Base-by-base conservation (phyloP, 2,888 invertebrate genomes). In the Dendrolimus pini region DNA sequence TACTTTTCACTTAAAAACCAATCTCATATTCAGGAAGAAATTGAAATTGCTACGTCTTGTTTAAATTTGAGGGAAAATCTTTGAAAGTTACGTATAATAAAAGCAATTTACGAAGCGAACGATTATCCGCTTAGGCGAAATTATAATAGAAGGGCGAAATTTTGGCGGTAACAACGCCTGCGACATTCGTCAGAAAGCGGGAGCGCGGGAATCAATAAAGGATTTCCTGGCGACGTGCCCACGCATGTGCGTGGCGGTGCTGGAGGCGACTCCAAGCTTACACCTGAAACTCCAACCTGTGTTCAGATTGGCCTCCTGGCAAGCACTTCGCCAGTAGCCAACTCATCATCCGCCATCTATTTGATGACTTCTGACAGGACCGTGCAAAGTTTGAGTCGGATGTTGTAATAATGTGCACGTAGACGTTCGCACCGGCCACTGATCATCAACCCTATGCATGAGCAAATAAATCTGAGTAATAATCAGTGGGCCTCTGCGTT, bases 201-300 rank as follows among this genome's bases (percentile, higher is more conserved):
- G 83, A 88, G 85, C 85, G 88, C 87, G 88, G 89, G 89, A 89
- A 90, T 90, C 90, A 87, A 90, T 90, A 90, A 89, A 89, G 89
- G 90, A 90, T 89, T 89, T 90, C 83, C 89, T 90, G 89, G 88
- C 87, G 88, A 73, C 82, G 77, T 87, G 89, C 88, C 89, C 85
- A 90, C 89, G 89, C 89, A 90, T 90, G 89, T 90, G 89, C 89
- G 89, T 89, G 81, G 80, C 82, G 80, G 70, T 72, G 69, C 69
- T 66, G 61, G 67, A 30, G 30, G 30, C 30, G 30, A 30, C 65
- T 47, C 68, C 59, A 60, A 64, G 62, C 69, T 67, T 62, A 63
- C 64, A 62, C 63, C 68, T 64, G 55, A 61, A 54, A 56, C 61
- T 58, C 55, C 63, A 60, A 59, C 68, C 55, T 14, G 9, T 12